Evolutionary conservation across 2,797 vertebrate species (phyloP), one percentile per base, ranked within the genome.

Genomic region (Tarsius wallacei): DNA sequence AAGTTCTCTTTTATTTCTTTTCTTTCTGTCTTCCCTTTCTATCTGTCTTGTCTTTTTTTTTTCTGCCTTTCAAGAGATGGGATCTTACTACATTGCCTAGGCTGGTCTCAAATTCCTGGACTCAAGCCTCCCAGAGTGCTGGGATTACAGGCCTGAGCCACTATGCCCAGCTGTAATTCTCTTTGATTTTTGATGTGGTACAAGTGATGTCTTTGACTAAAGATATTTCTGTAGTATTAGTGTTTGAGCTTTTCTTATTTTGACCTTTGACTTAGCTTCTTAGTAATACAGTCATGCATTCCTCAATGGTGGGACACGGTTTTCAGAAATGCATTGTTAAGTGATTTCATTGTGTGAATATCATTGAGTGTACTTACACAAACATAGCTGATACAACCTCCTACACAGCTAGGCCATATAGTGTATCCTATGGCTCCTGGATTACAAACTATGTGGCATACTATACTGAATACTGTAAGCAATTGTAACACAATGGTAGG

Each of bases 191-290:
- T 53, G 4, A 22, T 66, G 22, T 22, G 9, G 22, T 31, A 0
- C 47, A 31, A 5, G 22, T 76, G 78, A 51, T 13, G 7, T 82
- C 51, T 49, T 8, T n/a, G 42, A 24, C 91, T 61, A 0, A 17
- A 55, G 68, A 78, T 87, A 63, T 68, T 86, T 64, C 26, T 55
- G n/a, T 16, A 33, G 1, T 82, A 15, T 81, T 71, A 22, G 49
- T 63, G 28, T 57, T 47, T 57, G 47, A 47, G 33, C 10, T 81
- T 93, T 83, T 82, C 88, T 82, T 17, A 14, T 92, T 84, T 55
- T 96, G 74, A 51, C 76, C 59, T 91, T 17, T 21, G 42, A 82
- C 57, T 76, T 82, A 36, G 10, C n/a, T n/a, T 63, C 47, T 93
- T 73, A 51, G 11, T 93, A 70, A 68, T 55, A 21, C 28, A 77